These are phyloP conservation scores for Eleutherodactylus coqui DNA, from an alignment of 2,797 vertebrate species.

Conservation along the genomic window DNA sequence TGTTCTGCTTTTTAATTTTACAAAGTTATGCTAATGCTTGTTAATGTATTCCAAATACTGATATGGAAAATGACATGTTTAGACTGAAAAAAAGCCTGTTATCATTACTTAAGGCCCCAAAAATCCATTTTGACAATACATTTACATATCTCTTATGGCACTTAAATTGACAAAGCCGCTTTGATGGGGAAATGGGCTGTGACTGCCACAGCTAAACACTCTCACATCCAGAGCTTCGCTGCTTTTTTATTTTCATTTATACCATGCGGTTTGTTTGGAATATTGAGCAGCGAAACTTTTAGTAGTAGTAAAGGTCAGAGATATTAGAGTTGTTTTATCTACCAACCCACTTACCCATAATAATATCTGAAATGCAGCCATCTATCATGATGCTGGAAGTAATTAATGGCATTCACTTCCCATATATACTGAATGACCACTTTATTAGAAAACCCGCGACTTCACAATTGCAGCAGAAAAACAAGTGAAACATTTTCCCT, in stretches of 20 bases:
- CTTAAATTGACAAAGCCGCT: slow-evolving; percentile 59
- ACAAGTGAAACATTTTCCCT: too few relatives aligned
- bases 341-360: background rate
- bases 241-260: background rate
- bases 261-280: slow-evolving; percentile 17
- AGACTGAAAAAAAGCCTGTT: slow-evolving; percentile 58
- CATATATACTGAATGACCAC: too few relatives aligned
- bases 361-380: background rate
- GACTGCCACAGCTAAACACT: slow-evolving; percentile 46
- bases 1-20: slow-evolving; percentile 59
- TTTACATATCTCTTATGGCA: slow-evolving; percentile 63
- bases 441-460: too few relatives aligned
- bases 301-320: background rate
- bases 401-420: too few relatives aligned
- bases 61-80: slow-evolving; percentile 63
- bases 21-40: slow-evolving; percentile 61
- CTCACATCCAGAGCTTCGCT: slow-evolving; percentile 21
- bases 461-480: too few relatives aligned
- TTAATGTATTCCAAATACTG: slow-evolving; percentile 63
- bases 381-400: too few relatives aligned
- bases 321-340: background rate
- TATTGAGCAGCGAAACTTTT: background rate
- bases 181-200: slow-evolving; percentile 59
- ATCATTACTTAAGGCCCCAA: slow-evolving; percentile 60
- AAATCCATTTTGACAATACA: slow-evolving; percentile 62